These are phyloP conservation scores for Cairina moschata DNA, from an alignment of 2,113 vertebrate species.

Conservation along the genomic window DNA sequence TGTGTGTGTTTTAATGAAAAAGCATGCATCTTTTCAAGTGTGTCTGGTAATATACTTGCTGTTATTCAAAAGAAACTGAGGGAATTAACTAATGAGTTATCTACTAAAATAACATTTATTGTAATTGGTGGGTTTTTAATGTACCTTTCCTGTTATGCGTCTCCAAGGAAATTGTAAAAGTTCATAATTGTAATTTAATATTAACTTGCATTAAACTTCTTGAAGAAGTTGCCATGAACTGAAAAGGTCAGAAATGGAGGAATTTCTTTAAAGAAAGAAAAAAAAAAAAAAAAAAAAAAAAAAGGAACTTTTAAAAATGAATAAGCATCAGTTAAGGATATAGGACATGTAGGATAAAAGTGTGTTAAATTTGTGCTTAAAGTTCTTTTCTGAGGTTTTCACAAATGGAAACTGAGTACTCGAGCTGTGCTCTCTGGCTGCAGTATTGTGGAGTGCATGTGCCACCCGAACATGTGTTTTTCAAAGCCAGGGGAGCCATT, in stretches of 20 bases:
- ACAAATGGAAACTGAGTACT: background rate
- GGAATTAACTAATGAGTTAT: background rate
- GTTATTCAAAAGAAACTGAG: background rate
- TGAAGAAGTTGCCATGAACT: background rate
- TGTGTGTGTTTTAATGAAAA: background rate
- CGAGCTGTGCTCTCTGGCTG: background rate
- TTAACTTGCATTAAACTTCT: background rate
- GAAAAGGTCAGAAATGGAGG: background rate
- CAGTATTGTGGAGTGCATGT: background rate
- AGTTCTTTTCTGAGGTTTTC: background rate
- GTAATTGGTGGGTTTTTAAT: background rate
- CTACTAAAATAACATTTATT: background rate
- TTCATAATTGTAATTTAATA: background rate
- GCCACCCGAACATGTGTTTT: slow-evolving; percentile 21
- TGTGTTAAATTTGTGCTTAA: background rate
- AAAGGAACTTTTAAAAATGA: background rate
- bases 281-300: background rate
- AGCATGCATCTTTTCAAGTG: background rate
- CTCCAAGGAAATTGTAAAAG: background rate
- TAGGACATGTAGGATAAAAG: background rate
- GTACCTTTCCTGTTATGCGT: background rate
- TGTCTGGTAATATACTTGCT: background rate
- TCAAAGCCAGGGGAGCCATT: background rate
- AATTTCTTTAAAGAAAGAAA: background rate
- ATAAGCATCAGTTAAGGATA: background rate